Evolutionary conservation across 2,113 vertebrate species (phyloP).

Genomic region (Podarcis muralis): DNA sequence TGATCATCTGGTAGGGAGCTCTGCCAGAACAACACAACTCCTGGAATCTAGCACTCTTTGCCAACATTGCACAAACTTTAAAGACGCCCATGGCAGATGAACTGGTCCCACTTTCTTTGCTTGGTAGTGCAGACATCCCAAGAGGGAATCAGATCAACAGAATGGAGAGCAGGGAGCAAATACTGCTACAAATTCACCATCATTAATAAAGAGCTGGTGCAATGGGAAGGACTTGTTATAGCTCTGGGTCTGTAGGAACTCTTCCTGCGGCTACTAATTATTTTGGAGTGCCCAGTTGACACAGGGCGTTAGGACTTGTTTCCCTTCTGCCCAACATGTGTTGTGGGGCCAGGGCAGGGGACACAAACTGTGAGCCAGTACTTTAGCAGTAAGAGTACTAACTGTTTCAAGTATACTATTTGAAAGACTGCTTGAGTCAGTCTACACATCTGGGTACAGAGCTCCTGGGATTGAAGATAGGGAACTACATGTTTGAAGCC

Average conservation of each 20-base stretch:
- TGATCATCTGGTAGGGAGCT: background rate
- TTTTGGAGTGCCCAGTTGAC: background rate
- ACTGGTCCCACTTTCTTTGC: background rate
- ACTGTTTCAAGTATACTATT: background rate
- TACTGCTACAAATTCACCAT: background rate
- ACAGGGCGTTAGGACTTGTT: background rate
- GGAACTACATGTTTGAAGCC: no score
- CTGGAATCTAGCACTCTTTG: background rate
- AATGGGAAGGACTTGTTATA: background rate
- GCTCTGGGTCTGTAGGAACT: background rate
- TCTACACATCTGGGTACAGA: background rate
- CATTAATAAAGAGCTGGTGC: background rate
- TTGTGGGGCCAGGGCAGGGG: background rate
- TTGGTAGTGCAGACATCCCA: background rate
- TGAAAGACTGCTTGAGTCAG: no score
- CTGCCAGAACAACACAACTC: background rate
- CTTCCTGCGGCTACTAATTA: background rate
- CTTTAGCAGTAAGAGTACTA: background rate
- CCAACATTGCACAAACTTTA: background rate
- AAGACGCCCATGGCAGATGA: background rate
- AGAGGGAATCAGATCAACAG: background rate
- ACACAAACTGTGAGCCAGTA: background rate
- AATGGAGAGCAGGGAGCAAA: background rate
- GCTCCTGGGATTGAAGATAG: background rate
- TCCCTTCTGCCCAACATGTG: background rate